Conservation (phyloP, 1,140 invertebrate species). For the Drosophila persimilis region DNA sequence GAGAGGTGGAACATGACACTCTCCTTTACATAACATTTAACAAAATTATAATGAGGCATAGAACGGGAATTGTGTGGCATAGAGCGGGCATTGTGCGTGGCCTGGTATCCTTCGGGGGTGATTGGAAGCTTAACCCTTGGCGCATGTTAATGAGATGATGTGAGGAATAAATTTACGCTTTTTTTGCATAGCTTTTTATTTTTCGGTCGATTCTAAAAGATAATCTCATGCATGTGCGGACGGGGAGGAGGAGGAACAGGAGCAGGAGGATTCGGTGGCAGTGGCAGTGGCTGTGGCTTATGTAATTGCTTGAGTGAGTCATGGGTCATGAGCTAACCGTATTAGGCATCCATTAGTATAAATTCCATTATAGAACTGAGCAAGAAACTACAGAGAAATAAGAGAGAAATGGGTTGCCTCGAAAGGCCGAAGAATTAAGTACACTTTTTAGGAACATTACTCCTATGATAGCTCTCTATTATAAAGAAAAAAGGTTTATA, state of each 20-base stretch:
- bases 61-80: slow-evolving; percentile 3
- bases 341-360: slow-evolving; percentile 68
- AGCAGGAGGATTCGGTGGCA: background rate
- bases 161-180: slow-evolving; percentile 20
- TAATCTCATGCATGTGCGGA: slow-evolving; percentile 6
- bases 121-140: slow-evolving; percentile 48
- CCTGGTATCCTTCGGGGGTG: background rate
- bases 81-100: slow-evolving; percentile 1
- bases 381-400: slow-evolving; percentile 20
- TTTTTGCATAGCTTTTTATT: slow-evolving; percentile 21
- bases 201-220: slow-evolving; percentile 27
- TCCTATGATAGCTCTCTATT: too few species aligned
- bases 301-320: slow-evolving; percentile 39
- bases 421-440: too few species aligned
- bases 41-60: slow-evolving; percentile 70
- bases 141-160: slow-evolving; percentile 68
- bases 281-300: slow-evolving; percentile 36
- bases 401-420: background rate
- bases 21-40: slow-evolving; percentile 78
- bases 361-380: slow-evolving; percentile 65
- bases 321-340: slow-evolving; percentile 34
- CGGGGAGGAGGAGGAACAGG: background rate
- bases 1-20: slow-evolving; percentile 47
- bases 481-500: too few species aligned
- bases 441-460: too few species aligned